These are phyloP conservation scores for Isoperla grammatica DNA, from an alignment of 2,888 invertebrate genomes.

Conservation along the genomic window DNA sequence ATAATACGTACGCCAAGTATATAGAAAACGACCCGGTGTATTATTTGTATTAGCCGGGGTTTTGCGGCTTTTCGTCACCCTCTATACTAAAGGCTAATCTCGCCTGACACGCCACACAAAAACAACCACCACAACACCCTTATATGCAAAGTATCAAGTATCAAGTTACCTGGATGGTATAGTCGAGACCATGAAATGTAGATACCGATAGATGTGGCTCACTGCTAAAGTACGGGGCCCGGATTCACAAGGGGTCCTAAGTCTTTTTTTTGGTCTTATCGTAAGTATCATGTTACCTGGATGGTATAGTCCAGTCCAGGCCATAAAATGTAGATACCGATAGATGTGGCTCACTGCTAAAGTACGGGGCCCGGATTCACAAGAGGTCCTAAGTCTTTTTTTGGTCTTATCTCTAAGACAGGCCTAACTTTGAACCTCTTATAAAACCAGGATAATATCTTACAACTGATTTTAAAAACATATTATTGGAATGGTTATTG, in stretches of 20 bases:
- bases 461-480: too few relatives aligned
- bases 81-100: constrained; percentile 2
- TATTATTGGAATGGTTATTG: too few relatives aligned
- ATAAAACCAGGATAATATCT: too few relatives aligned
- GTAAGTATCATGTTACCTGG: constrained; percentile 16
- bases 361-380: too few relatives aligned
- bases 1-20: constrained; percentile 1
- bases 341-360: too few relatives aligned
- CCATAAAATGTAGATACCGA: neutral
- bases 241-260: too few relatives aligned
- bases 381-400: too few relatives aligned
- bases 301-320: neutral
- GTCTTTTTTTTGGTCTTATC: too few relatives aligned
- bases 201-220: neutral
- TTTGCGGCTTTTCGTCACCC: constrained; percentile 25
- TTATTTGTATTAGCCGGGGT: constrained; percentile 1
- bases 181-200: neutral
- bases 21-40: neutral
- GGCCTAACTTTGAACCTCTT: too few relatives aligned
- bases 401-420: too few relatives aligned
- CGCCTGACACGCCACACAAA: neutral
- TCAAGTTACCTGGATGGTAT: constrained; percentile 9
- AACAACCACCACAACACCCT: neutral
- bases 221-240: too few relatives aligned
- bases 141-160: constrained; percentile 10